Percentiles rank a stretch among this genome's conserved stretches.
These are phyloP conservation scores for Scortum barcoo DNA, from an alignment of 2,113 vertebrate species.

Conservation along the genomic window DNA sequence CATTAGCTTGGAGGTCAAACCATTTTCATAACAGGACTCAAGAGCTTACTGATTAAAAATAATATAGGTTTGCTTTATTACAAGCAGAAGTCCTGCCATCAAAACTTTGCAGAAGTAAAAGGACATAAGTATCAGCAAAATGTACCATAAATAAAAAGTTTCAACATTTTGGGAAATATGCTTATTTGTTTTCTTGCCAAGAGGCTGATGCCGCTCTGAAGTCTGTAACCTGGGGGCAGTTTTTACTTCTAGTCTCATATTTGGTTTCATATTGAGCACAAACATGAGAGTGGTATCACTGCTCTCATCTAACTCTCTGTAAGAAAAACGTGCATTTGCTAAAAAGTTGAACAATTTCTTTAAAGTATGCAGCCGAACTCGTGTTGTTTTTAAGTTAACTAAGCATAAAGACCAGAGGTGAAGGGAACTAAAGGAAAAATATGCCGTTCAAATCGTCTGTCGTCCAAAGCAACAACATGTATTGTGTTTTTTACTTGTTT, in stretches of 20 bases:
- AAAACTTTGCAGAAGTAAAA: not conserved
- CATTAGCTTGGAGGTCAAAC: constrained; percentile 39
- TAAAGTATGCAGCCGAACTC: not conserved
- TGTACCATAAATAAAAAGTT: not conserved
- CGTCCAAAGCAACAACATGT: not conserved
- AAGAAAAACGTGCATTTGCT: not conserved
- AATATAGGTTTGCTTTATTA: not conserved
- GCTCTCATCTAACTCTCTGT: not conserved
- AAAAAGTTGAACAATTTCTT: not conserved
- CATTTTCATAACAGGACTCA: not conserved
- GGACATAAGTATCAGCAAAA: not conserved
- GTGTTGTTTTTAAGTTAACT: not conserved
- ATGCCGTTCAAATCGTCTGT: too few relatives aligned
- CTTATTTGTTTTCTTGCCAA: not conserved
- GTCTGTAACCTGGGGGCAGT: not conserved
- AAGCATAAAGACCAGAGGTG: not conserved
- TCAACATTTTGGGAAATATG: not conserved
- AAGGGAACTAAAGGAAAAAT: not conserved
- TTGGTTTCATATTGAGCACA: not conserved
- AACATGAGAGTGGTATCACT: not conserved
- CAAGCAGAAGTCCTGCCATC: not conserved
- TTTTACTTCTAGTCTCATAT: not conserved
- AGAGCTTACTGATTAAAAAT: not conserved
- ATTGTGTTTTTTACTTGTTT: not conserved
- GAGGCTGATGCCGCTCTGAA: not conserved